Conservation (phyloP, 1,140 invertebrate species). For the Papilio polytes region DNA sequence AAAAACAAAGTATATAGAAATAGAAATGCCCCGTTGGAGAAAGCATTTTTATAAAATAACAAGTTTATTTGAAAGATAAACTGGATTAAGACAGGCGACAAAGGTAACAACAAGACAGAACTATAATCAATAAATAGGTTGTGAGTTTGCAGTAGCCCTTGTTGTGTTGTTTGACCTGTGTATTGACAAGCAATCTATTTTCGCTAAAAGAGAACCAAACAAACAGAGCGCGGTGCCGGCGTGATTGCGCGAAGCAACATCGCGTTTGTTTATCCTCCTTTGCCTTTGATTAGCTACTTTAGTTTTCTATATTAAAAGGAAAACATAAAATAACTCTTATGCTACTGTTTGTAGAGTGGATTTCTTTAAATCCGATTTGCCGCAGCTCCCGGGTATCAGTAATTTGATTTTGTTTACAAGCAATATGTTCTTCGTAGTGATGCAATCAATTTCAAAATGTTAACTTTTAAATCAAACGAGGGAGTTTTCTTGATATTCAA, state of each 20-base stretch:
- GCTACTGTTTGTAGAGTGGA: slow-evolving; percentile 33
- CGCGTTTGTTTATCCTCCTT: slow-evolving; percentile 66
- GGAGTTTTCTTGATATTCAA: slow-evolving; percentile 2
- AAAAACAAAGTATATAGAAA: no score
- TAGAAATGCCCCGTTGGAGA: background rate
- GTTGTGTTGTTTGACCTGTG: slow-evolving; percentile 65
- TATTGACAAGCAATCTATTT: slow-evolving; percentile 75
- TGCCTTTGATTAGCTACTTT: slow-evolving; percentile 71
- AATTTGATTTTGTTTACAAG: slow-evolving; percentile 15
- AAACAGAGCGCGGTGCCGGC: slow-evolving; percentile 62
- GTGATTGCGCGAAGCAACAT: slow-evolving; percentile 67
- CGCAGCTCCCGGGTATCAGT: background rate
- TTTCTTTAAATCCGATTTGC: slow-evolving; percentile 13
- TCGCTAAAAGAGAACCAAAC: slow-evolving; percentile 67
- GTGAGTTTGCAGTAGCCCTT: slow-evolving; percentile 57
- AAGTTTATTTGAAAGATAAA: background rate
- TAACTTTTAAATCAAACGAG: background rate
- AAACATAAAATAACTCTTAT: slow-evolving; percentile 49
- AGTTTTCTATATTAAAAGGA: slow-evolving; percentile 55
- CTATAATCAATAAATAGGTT: slow-evolving; percentile 51
- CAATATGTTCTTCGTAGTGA: background rate
- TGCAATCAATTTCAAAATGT: slow-evolving; percentile 18
- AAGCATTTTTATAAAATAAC: background rate
- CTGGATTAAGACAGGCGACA: slow-evolving; percentile 46
- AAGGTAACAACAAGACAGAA: slow-evolving; percentile 55